Base-by-base conservation (phyloP, 2,888 invertebrate genomes). In the Caenorhabditis macrosperma region DNA sequence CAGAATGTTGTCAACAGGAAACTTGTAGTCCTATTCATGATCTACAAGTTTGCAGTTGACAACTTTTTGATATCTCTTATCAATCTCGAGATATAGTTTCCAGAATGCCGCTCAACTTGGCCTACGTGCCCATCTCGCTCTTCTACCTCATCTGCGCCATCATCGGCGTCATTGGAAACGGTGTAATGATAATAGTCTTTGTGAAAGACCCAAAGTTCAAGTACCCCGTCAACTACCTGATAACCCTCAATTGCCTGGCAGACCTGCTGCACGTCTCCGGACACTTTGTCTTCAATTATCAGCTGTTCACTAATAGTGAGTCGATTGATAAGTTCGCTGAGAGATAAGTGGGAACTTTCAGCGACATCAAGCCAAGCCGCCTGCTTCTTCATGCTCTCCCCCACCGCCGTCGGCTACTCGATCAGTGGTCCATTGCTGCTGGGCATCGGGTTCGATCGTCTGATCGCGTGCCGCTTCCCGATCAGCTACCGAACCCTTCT, bases 111-210 rank as follows among this genome's bases (percentile, higher is more conserved):
- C 26, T 24, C 26, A 44, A 41, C 17, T 67, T 26, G 46, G 28
- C 68, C 0, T 22, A 59, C 12, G 38, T 79, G 9, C 82, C 82
- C 0, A 67, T 82, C 30, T 76, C 77, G 6, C 52, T 82, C 26
- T 77, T 79, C 55, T 79, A 79, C 28, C 46, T 77, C 4, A 15
- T 79, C 1, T 78, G 79, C 28, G 72, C 79, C 15, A 50, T 77
- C 15, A 24, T 82, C 4, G 76, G 79, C 20, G 44, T 82, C 2
- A 60, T 77, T 38, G 79, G 82, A 9, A 82, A 82, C 50, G 46
- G 35, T 2, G 41, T 82, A 1, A 76, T 82, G 71, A 44, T 82
- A 6, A 6, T 82, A 1, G 76, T 76, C 0, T 74, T 71, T n/a
- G 30, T 67, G 4, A 79, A 64, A 44, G 64, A 76, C 24, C 41